Evolutionary conservation across 2,797 vertebrate species (phyloP), one percentile per base, ranked within the genome.

Genomic region (Poecilia velifera): DNA sequence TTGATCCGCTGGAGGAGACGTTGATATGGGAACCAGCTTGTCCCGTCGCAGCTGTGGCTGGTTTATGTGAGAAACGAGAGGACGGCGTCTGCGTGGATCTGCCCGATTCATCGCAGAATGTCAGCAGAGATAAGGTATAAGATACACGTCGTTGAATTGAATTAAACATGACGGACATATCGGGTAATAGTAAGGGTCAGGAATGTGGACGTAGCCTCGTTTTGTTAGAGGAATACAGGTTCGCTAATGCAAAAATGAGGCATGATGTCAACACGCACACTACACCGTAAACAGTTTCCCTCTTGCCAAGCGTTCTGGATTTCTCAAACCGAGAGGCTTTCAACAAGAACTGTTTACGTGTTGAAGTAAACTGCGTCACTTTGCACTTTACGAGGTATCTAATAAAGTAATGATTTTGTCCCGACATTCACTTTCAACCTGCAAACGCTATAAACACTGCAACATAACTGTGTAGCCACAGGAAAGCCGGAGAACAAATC

Each of bases 11-110:
- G 31, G 91, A 92, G 57, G 90, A 89, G 79, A 76, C 75, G 0
- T 74, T 96, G 0, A 93, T 90, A 9, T 96, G 96, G 96, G 88
- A 95, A 46, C 82, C 95, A 0, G 25, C 55, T 7, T 96, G 96
- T 76, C 89, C 90, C 0, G 79, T 95, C 16, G 28, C 84, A 1
- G 94, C 87, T 1, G 81, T 72, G 2, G 84, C 91, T 1, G 28
- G 64, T 0, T 43, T 96, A 82, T 96, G 96, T 59, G 91, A 94
- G 80, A 84, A 71, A 64, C 78, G 49, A 47, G 83, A 78, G 3
- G 73, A 83, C 0, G 82, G 71, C 0, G 5, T 6, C 36, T 96
- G 96, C 2, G 47, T 74, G 57, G 92, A 94, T 74, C 90, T 96
- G 59, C 83, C 90, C 10, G 74, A 92, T 4, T 75, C 94, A 39